Percentiles rank a stretch among this genome's conserved stretches.
Conservation (phyloP, 1,140 invertebrate species). For the Dendrolimus kikuchii region DNA sequence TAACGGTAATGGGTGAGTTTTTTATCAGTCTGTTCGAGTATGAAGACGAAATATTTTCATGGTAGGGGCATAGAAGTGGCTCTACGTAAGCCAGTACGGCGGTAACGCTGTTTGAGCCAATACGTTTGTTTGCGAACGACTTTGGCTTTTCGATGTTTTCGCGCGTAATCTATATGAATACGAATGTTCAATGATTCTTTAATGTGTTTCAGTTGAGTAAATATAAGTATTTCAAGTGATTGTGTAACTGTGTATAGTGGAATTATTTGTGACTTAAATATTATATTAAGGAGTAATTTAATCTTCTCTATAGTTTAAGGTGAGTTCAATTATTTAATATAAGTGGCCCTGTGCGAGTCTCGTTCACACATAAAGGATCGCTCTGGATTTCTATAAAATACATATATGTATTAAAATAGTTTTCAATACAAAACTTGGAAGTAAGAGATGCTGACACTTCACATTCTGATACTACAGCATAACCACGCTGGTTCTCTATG, state of each 20-base stretch:
- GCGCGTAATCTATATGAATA: slow-evolving; percentile 11
- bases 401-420: too few relatives aligned
- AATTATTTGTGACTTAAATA: slow-evolving; percentile 5
- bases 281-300: too few relatives aligned
- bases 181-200: slow-evolving; percentile 13
- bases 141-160: slow-evolving; percentile 12
- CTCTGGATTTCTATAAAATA: too few relatives aligned
- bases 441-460: too few relatives aligned
- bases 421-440: too few relatives aligned
- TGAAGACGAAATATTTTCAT: slow-evolving; percentile 6
- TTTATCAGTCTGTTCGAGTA: slow-evolving; percentile 2
- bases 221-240: slow-evolving; percentile 6
- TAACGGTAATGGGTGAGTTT: slow-evolving; percentile 7
- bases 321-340: too few relatives aligned
- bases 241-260: slow-evolving; percentile 16
- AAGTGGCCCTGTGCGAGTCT: too few relatives aligned
- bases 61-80: slow-evolving; percentile 10
- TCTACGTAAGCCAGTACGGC: slow-evolving; percentile 23
- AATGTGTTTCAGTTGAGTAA: slow-evolving; percentile 18
- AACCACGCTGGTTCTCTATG: too few relatives aligned
- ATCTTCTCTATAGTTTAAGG: too few relatives aligned
- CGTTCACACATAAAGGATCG: too few relatives aligned
- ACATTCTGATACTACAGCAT: too few relatives aligned
- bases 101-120: slow-evolving; percentile 17
- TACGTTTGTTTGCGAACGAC: slow-evolving; percentile 10